These are phyloP conservation scores for Fukomys damarensis DNA, from an alignment of 2,113 vertebrate species.

Conservation along the genomic window DNA sequence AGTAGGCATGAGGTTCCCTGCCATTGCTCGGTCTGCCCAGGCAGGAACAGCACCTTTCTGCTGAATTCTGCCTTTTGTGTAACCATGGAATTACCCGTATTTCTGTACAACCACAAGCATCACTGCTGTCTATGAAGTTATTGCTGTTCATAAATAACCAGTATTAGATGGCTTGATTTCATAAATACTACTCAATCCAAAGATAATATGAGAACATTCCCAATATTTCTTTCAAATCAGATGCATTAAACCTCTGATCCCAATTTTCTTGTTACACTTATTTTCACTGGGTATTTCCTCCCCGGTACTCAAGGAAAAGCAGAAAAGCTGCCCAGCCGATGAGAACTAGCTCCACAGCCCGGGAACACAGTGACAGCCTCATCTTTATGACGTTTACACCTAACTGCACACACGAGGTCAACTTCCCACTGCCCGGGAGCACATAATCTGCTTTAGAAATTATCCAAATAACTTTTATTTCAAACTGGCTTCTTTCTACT, in stretches of 20 bases:
- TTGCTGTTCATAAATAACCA: not conserved
- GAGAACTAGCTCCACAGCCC: not conserved
- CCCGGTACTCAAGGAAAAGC: not conserved
- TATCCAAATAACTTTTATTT: not conserved
- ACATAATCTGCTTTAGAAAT: not conserved
- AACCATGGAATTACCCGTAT: not conserved
- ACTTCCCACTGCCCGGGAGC: not conserved
- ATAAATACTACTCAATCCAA: not conserved
- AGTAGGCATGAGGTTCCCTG: not conserved
- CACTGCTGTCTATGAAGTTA: not conserved
- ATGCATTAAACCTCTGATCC: not conserved
- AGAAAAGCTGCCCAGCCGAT: not conserved
- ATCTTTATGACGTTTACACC: not conserved
- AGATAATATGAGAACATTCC: not conserved
- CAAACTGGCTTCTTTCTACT: not conserved
- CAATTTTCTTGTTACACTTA: not conserved
- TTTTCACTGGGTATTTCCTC: not conserved
- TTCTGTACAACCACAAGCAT: not conserved
- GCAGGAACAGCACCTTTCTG: not conserved
- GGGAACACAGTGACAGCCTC: not conserved
- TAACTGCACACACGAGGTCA: not conserved
- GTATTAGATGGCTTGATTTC: not conserved
- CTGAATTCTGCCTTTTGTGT: not conserved
- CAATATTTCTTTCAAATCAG: not conserved
- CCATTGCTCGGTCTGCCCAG: not conserved